phyloP scores from a whole-genome alignment of 2,113 vertebrate species.

The Heloderma charlesbogerti region DNA sequence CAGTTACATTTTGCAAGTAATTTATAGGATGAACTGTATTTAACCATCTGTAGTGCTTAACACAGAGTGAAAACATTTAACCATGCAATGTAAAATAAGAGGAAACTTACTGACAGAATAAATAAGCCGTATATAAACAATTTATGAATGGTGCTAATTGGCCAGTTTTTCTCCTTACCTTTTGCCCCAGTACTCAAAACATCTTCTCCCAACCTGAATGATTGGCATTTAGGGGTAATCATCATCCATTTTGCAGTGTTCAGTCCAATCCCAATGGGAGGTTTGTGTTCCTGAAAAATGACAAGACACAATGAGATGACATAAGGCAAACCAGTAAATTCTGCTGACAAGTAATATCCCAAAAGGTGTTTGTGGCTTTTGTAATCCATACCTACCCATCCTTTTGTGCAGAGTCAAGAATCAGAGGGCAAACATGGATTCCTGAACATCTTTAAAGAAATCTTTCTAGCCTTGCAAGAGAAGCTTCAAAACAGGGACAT shows the following conservation, averaged over 20 bases:
- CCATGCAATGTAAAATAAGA: neutral
- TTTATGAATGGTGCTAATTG: neutral
- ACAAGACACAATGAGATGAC: neutral
- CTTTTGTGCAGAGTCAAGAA: neutral
- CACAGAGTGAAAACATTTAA: neutral
- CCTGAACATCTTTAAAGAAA: neutral
- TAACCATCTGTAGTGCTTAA: constrained; percentile 14
- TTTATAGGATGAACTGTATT: constrained; percentile 21
- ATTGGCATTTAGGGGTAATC: neutral
- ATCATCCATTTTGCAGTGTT: neutral
- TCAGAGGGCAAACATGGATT: neutral
- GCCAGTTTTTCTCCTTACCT: neutral
- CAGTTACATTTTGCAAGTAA: neutral
- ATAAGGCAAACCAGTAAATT: neutral
- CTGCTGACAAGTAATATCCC: neutral
- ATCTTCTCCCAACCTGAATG: neutral
- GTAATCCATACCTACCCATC: neutral
- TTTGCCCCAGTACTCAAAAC: neutral
- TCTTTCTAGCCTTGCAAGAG: neutral
- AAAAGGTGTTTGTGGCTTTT: neutral
- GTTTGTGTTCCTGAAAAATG: neutral
- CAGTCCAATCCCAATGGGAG: neutral
- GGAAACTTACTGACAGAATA: neutral
- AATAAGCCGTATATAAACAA: neutral
- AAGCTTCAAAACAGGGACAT: neutral